phyloP scores from a whole-genome alignment of 2,888 invertebrate genomes.

The Lutraria lutraria region DNA sequence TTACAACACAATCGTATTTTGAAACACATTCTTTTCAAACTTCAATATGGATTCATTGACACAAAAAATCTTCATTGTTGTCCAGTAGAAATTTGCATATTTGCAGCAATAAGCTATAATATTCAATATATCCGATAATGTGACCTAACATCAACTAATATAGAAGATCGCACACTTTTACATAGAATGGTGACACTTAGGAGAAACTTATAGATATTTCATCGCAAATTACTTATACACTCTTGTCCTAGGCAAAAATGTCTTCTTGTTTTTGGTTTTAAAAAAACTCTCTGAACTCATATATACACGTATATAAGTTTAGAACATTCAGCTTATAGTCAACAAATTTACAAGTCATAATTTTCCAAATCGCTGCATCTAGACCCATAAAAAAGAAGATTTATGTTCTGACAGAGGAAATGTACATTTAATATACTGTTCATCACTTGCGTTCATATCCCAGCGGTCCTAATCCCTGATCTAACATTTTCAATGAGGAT shows the following conservation, averaged over 20 bases:
- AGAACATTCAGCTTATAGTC: neutral
- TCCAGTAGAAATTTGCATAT: neutral
- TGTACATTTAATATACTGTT: neutral
- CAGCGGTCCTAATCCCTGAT: conserved; percentile 94
- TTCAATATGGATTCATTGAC: neutral
- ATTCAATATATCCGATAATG: neutral
- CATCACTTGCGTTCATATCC: conserved; percentile 87
- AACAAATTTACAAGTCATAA: neutral
- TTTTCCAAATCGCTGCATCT: neutral
- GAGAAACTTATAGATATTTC: too few species aligned
- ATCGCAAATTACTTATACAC: too few species aligned
- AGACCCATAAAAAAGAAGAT: neutral
- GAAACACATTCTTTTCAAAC: neutral
- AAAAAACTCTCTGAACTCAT: neutral
- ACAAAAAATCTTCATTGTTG: neutral
- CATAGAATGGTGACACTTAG: too few species aligned
- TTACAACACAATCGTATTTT: neutral
- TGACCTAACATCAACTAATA: neutral
- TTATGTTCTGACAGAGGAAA: neutral
- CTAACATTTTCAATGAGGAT: conserved; percentile 92
- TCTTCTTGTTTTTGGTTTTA: neutral
- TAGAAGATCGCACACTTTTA: too few species aligned
- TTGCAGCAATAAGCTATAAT: neutral
- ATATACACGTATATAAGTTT: neutral
- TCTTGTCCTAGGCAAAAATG: too few species aligned